Percentiles rank a stretch among this genome's conserved stretches.
Evolutionary conservation across 2,888 invertebrate genomes (phyloP).

Genomic region (Pristionchus mayeri): DNA sequence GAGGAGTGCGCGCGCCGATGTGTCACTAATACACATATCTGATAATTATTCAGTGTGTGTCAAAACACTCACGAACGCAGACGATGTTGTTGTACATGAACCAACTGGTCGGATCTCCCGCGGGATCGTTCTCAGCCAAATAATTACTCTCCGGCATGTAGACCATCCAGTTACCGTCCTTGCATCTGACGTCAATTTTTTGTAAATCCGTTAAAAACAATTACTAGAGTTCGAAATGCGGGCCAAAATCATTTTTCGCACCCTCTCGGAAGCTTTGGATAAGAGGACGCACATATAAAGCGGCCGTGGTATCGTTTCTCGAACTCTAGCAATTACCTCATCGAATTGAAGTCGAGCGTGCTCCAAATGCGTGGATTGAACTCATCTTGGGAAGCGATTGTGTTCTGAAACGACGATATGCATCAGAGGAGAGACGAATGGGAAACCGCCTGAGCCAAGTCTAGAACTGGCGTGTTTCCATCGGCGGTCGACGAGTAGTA

Average conservation of each 20-base stretch:
- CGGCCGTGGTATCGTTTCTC: no score
- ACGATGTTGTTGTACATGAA: conserved; percentile 1
- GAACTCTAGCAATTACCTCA: no score
- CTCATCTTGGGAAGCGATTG: background rate
- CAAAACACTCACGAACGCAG: conserved; percentile 28
- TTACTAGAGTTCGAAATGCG: no score
- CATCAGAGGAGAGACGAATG: no score
- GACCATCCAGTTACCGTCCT: background rate
- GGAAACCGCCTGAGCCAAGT: background rate
- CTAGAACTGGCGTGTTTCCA: background rate
- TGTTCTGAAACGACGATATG: background rate
- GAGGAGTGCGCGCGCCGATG: no score
- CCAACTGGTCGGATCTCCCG: no score
- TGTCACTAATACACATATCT: no score
- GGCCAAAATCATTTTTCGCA: no score
- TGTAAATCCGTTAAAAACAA: no score
- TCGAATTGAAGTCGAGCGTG: background rate
- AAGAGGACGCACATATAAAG: no score
- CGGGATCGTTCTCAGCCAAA: background rate
- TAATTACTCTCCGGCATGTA: background rate
- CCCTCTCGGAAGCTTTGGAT: no score
- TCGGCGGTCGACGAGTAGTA: background rate
- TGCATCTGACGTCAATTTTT: background rate
- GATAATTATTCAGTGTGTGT: no score
- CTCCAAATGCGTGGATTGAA: background rate